Base-by-base conservation (phyloP, 2,888 invertebrate genomes). In the Chydorus sphaericus region DNA sequence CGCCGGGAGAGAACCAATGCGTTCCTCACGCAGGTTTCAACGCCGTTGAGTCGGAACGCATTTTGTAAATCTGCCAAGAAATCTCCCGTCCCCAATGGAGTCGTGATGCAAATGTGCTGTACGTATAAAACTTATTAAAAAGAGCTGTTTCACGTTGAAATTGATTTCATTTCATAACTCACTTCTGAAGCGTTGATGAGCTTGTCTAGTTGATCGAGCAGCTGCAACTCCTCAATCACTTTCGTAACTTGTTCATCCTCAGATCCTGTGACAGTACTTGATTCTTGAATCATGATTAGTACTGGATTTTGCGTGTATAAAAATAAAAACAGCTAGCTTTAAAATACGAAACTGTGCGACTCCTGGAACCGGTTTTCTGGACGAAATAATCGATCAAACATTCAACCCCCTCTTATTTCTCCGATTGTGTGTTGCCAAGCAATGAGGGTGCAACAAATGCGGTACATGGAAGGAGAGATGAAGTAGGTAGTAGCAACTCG, bases 21-120 rank as follows among this genome's bases (percentile, higher is more conserved):
- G 33, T 55, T 55, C 48, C 48, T 33, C 33, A 55, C 23, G 16
- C 28, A 55, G 30, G 55, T 55, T 48, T 55, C 55, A 23, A 55
- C 31, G 48, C 55, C 55, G 28, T 48, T 49, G 23, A 37, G 36
- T n/a, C 53, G 37, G 16, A 53, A 37, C 14, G 53, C 53, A 14
- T 53, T 31, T 18, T 14, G 36, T 29, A 44, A 44, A 14, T 44
- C 44, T 23, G 44, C 44, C 44, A 44, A 28, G 44, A 44, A 44
- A 28, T 44, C 26, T 3, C 44, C 44, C 14, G 44, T 44, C 10
- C 44, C 44, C 44, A 44, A n/a, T 5, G 44, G 44, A 44, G 44
- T 44, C 1, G 23, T 6, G 18, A 44, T 44, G 20, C 44, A 44
- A 44, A 44, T 44, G 26, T 44, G 44, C 44, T 44, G 8, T 14